Base-by-base conservation (phyloP, 2,797 vertebrate species). In the Tamandua tetradactyla region DNA sequence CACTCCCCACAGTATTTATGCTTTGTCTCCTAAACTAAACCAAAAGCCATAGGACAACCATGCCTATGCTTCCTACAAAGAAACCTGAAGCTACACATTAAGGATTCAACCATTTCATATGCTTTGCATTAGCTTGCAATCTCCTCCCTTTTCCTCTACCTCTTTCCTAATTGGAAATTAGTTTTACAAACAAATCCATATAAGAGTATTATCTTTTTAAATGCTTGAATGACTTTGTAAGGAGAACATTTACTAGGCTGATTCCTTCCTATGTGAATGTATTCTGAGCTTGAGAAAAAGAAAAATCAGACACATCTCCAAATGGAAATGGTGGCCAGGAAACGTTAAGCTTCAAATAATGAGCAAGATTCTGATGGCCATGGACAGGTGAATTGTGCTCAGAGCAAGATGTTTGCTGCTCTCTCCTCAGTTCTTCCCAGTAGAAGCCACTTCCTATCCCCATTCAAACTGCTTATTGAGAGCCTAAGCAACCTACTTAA, bases 191-290 rank as follows among this genome's bases (percentile, higher is more conserved):
- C 35, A 92, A 69, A 89, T 83, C 35, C 55, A 87, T 23, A 22
- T 76, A 75, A 87, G 1, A 87, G 61, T 91, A 68, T 44, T 76
- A 61, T 42, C 32, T 74, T 75, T 75, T 87, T 87, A 91, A 91
- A 87, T 42, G n/a, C 42, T 52, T 30, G 35, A 68, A 74, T 30
- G 84, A 52, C 40, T 87, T 55, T 59, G 8, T n/a, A 91, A n/a
- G 49, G 30, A 69, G 62, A 90, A 69, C 61, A 75, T 42, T 61
- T 75, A 74, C 40, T 61, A 61, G 27, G 37, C 87, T 82, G 49
- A 68, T 80, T 91, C 68, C 59, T 76, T 72, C 68, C 40, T 32
- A 74, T 15, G 13, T 47, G 12, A 59, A 68, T 75, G 52, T 62
- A 81, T 37, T 76, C 14, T 69, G 35, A 94, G 42, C 42, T 86